These are phyloP conservation scores for Silurus glanis DNA, from an alignment of 2,113 vertebrate species.

Conservation along the genomic window DNA sequence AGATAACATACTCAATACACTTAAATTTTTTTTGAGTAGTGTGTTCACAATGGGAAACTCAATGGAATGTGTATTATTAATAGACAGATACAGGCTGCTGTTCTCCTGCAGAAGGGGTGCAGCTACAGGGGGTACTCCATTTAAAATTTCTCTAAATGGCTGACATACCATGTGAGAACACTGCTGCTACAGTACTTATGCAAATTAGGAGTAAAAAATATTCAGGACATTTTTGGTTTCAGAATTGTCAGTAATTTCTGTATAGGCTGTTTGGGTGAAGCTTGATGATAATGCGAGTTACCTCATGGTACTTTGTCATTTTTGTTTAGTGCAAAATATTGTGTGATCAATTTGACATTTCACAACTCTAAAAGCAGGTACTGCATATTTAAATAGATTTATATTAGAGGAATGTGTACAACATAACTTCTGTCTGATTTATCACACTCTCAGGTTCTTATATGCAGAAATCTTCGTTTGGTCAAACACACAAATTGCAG, in stretches of 20 bases:
- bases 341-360: background rate
- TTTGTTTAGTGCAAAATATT: background rate
- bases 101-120: background rate
- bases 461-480: background rate
- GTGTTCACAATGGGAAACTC: background rate
- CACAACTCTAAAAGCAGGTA: background rate
- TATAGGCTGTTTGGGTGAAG: background rate
- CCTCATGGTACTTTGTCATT: background rate
- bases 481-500: background rate
- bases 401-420: background rate
- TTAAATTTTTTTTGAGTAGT: background rate
- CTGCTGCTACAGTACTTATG: background rate
- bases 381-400: background rate
- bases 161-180: background rate
- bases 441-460: background rate
- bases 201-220: background rate
- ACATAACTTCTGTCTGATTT: background rate
- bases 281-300: background rate
- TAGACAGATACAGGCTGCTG: background rate
- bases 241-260: background rate
- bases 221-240: background rate
- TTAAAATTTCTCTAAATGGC: background rate
- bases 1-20: background rate
- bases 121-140: background rate
- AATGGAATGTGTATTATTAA: conserved; percentile 3